Evolutionary conservation across 2,797 vertebrate genomes (phyloP).

Genomic region (Rhinophrynus dorsalis): DNA sequence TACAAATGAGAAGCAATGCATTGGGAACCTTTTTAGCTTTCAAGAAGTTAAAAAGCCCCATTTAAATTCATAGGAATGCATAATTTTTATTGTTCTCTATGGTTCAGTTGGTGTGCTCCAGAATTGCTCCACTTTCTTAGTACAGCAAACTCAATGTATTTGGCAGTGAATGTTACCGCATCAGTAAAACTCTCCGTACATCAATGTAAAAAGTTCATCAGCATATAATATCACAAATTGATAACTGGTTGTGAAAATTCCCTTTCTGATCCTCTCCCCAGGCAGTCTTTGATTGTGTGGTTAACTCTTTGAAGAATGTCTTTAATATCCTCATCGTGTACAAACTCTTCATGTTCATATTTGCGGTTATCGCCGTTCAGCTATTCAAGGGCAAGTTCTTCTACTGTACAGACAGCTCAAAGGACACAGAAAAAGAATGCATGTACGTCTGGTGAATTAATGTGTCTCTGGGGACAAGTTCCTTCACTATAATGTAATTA

Average conservation of each 20-base stretch:
- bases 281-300: slow-evolving; percentile 97
- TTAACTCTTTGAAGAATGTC: slow-evolving; percentile 97
- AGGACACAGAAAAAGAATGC: slow-evolving; percentile 95
- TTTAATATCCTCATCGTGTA: slow-evolving; percentile 99
- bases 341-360: slow-evolving; percentile 99
- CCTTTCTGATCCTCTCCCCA: slow-evolving; percentile 58
- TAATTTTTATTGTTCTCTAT: no score
- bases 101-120: no score
- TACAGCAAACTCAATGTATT: no score
- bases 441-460: slow-evolving; percentile 74
- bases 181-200: no score
- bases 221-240: no score
- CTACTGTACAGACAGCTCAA: slow-evolving; percentile 96
- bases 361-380: slow-evolving; percentile 95
- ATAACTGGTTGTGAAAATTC: slow-evolving; percentile 17
- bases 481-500: slow-evolving; percentile 8
- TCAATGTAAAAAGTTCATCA: no score
- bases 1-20: no score
- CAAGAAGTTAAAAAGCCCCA: no score
- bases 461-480: slow-evolving; percentile 4
- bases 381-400: slow-evolving; percentile 99
- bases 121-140: no score
- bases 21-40: no score
- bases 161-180: no score
- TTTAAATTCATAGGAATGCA: no score